Evolutionary conservation across 2,888 invertebrate species (phyloP).

Genomic region (Barypeithes pellucidus): DNA sequence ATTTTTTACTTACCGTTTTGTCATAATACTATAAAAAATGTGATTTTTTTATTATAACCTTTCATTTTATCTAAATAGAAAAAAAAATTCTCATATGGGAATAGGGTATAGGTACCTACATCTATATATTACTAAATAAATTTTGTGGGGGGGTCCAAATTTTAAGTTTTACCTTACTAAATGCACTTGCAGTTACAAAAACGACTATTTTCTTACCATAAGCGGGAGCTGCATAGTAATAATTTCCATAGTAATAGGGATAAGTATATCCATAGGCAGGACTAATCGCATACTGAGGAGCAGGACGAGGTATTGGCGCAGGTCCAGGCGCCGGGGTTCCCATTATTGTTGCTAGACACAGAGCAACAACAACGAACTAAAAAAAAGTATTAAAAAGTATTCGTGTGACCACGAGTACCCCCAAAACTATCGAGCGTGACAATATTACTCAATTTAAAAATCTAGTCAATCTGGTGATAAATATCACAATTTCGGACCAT

Average conservation of each 20-base stretch:
- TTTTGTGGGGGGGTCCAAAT: too few relatives aligned
- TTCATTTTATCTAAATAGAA: not conserved
- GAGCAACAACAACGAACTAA: conserved; percentile 41
- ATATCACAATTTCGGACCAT: too few relatives aligned
- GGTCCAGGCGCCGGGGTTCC: conserved; percentile 43
- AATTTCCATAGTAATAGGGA: conserved; percentile 48
- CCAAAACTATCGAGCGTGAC: too few relatives aligned
- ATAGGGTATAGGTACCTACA: not conserved
- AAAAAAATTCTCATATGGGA: not conserved
- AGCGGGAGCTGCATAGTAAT: conserved; percentile 49
- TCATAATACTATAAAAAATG: too few relatives aligned
- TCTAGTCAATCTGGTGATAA: too few relatives aligned
- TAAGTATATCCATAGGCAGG: conserved; percentile 40
- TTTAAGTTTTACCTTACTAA: too few relatives aligned
- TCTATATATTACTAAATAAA: not conserved
- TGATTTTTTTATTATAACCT: too few relatives aligned
- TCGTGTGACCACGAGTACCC: too few relatives aligned
- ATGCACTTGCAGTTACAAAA: too few relatives aligned
- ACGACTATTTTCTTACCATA: conserved; percentile 42
- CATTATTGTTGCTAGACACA: conserved; percentile 30
- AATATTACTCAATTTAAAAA: too few relatives aligned
- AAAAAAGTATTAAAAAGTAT: conserved; percentile 17
- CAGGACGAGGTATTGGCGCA: conserved; percentile 28
- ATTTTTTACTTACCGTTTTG: too few relatives aligned
- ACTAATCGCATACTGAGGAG: conserved; percentile 40